Conservation (phyloP, 2,113 vertebrate species). For the Phylloscopus whistleri region DNA sequence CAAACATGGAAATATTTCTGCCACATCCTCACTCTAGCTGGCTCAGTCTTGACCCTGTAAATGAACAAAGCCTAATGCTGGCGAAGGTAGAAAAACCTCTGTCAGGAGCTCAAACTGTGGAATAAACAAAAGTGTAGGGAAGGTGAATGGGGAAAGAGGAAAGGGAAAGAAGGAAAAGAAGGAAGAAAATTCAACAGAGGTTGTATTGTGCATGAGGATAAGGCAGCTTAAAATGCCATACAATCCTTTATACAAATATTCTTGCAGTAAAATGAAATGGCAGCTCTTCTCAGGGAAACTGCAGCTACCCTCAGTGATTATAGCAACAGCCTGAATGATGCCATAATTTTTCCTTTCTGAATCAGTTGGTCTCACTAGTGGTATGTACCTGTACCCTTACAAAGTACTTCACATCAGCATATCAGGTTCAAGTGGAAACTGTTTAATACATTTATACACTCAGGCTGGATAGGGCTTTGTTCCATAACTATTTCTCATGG, state of each 20-base stretch:
- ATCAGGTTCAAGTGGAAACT: neutral
- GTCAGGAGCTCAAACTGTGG: neutral
- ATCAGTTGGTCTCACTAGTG: neutral
- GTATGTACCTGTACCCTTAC: neutral
- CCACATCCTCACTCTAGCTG: neutral
- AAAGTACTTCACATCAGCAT: neutral
- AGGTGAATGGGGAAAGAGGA: neutral
- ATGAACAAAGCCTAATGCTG: neutral
- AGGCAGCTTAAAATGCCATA: slow-evolving; percentile 3
- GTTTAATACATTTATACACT: neutral
- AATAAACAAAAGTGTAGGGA: neutral
- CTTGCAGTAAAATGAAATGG: neutral
- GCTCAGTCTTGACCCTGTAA: neutral
- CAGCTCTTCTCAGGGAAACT: neutral
- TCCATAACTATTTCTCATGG: neutral
- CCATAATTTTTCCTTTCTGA: neutral
- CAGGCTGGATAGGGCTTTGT: neutral
- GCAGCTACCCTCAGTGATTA: neutral
- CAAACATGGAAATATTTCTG: neutral
- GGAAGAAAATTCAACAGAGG: neutral
- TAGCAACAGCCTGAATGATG: neutral
- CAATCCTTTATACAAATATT: slow-evolving; percentile 6
- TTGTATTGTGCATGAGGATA: slow-evolving; percentile 1
- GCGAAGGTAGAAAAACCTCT: neutral
- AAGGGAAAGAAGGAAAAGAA: neutral